phyloP scores from a whole-genome alignment of 2,113 vertebrate species.

The Coptodon rendalli region DNA sequence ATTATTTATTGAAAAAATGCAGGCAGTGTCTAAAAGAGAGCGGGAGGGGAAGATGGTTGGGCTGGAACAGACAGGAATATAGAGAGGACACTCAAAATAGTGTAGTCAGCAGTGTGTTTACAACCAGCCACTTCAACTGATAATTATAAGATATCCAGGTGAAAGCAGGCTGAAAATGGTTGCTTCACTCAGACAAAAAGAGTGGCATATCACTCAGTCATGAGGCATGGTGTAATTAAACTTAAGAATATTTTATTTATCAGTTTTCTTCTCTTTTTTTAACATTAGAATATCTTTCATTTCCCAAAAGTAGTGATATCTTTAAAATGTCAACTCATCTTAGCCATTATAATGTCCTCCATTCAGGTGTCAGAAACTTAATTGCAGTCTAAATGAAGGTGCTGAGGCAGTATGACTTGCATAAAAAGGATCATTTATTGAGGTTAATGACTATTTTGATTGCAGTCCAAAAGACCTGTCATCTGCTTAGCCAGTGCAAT shows the following conservation, averaged over 20 bases:
- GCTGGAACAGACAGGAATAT: neutral
- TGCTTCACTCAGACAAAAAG: neutral
- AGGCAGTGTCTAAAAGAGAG: neutral
- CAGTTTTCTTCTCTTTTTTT: neutral
- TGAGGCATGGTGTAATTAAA: neutral
- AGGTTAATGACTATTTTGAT: constrained; percentile 32
- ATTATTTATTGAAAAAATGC: neutral
- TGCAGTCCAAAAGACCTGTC: neutral
- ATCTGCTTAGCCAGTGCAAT: neutral
- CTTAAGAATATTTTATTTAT: neutral
- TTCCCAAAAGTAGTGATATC: neutral
- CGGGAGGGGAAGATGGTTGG: neutral
- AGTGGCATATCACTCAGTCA: neutral
- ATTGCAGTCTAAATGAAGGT: constrained; percentile 12
- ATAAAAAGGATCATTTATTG: neutral
- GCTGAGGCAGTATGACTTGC: neutral
- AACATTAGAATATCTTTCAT: neutral
- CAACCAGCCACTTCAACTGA: neutral
- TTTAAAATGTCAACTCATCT: constrained; percentile 3
- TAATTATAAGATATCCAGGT: neutral
- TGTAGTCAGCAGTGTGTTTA: constrained; percentile 19
- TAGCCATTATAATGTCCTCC: neutral
- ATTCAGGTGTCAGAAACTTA: constrained; percentile 26
- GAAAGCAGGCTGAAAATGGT: neutral
- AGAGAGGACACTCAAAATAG: neutral